Evolutionary conservation across 1,140 invertebrate species (phyloP), one percentile per base, ranked within the genome.

Genomic region (Dufourea novaeangliae): DNA sequence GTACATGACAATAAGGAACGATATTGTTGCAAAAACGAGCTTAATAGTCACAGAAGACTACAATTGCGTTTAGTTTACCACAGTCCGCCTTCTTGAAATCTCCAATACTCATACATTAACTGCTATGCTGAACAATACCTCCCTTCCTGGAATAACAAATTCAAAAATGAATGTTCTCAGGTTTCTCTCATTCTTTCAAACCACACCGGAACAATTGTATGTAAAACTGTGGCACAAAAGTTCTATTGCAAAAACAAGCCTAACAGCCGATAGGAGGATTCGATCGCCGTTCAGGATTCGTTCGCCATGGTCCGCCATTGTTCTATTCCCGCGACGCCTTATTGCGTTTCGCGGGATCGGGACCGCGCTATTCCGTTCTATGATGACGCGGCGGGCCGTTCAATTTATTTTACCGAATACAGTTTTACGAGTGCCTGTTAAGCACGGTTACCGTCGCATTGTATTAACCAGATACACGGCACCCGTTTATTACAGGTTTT

Each of bases 401-500:
- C 73, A 77, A 83, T 83, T 80, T 83, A 83, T 80, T 71, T 80
- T 41, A n/a, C 39, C 68, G 44, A 76, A 64, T 64, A 41, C 71
- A 39, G 44, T 32, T 80, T 70, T 79, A 70, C 80, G 77, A 82
- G 72, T 69, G 68, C 27, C 74, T 77, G 74, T 62, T 64, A 54
- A 52, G 39, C 57, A 54, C 78, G 66, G 67, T 70, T 68, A 56
- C 64, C 74, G 63, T 82, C 56, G 66, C 82, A 78, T 81, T 82
- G 79, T 81, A 78, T 82, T 79, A 82, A 37, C 75, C 79, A 68
- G 69, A 79, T 71, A 79, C 74, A 27, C 79, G 69, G 25, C 61
- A 73, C 37, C n/a, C 82, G 70, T 84, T 84, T 84, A 82, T 84
- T 81, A 75, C 70, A 29, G 61, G 52, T 64, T 84, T 82, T 78